Conservation (phyloP, 1,140 invertebrate genomes). For the Dysdera silvatica region DNA sequence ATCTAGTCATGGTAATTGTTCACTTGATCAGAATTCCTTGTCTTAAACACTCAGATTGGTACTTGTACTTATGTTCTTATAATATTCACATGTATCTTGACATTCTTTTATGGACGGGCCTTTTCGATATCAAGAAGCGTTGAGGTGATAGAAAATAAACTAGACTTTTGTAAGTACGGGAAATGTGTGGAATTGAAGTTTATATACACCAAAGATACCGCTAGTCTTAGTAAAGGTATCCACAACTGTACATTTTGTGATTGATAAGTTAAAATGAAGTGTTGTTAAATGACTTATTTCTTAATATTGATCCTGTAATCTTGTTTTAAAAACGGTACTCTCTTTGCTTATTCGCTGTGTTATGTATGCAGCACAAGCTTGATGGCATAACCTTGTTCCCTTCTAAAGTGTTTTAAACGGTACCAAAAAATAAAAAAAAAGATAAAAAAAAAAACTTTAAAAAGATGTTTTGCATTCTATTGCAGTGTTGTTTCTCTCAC, state of each 20-base stretch:
- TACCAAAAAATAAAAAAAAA: background rate
- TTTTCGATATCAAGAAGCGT: background rate
- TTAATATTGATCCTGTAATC: background rate
- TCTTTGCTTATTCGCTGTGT: background rate
- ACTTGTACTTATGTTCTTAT: background rate
- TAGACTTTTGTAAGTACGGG: background rate
- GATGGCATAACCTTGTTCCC: background rate
- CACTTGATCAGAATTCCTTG: background rate
- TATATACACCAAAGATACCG: constrained; percentile 26
- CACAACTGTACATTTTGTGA: background rate
- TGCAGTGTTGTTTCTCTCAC: background rate
- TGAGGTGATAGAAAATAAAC: background rate
- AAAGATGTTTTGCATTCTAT: background rate
- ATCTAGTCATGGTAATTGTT: constrained; percentile 28
- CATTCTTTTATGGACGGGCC: background rate
- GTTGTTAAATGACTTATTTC: background rate
- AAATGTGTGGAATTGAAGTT: background rate
- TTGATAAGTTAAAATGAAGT: background rate
- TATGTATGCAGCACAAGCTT: background rate
- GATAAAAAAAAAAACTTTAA: background rate
- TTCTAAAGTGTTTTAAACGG: background rate
- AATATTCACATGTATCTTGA: background rate
- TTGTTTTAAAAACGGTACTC: background rate
- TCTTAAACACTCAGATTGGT: background rate
- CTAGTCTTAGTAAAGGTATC: constrained; percentile 26